Base-by-base conservation (phyloP, 2,888 invertebrate species). In the Salticus scenicus region DNA sequence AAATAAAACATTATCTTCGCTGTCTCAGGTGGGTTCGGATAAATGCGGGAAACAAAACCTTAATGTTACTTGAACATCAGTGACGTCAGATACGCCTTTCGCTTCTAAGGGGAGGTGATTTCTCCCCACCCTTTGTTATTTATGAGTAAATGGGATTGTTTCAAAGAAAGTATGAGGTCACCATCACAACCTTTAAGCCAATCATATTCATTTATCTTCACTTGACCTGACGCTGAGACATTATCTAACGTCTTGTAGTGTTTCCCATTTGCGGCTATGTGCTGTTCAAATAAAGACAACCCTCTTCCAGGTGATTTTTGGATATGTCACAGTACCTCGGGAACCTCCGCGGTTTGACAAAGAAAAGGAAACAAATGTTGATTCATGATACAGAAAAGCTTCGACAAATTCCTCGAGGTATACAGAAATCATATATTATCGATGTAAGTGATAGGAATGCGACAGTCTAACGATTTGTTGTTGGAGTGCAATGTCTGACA, bases 141-240 rank as follows among this genome's bases (percentile, higher is more conserved):
- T 85, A 85, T 85, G 84, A 74, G 41, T 73, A 77, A 84, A 84
- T 77, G 77, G 83, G 76, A 70, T 76, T 69, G 74, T 74, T 85
- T 78, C 84, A 85, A 85, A 79, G 84, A 78, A 85, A 78, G 74
- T 74, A 85, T 78, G 63, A 74, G 84, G 84, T 85, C 78, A 74
- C 78, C 74, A 42, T 74, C 84, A 74, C 78, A 69, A 70, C 84
- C 84, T 85, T 70, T 47, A 67, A 78, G 67, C 84, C 84, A 85
- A 85, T 85, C 78, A 79, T 85, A 85, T 85, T 85, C 84, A 85
- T 85, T 85, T 85, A 85, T 85, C 84, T 85, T 85, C 84, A 85
- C 84, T 85, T 85, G 84, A 85, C 84, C 84, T 85, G 84, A 74
- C 84, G 73, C 70, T 79, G 84, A 85, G 74, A 70, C 78, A 85